These are phyloP conservation scores for Apodemia zela DNA, from an alignment of 2,888 invertebrate species.

Conservation along the genomic window DNA sequence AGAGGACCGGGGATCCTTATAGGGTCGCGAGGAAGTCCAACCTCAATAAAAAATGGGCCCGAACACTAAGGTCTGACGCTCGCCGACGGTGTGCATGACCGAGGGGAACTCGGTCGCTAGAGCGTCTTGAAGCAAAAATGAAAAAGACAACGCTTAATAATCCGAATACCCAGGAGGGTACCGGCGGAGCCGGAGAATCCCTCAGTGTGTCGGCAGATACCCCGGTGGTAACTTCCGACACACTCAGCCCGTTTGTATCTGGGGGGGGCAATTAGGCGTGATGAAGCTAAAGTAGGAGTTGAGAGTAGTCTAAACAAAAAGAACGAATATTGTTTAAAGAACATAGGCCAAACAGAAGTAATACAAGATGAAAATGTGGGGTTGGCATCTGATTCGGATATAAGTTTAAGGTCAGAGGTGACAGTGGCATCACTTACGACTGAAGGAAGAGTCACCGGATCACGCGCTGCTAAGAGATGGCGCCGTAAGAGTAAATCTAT, in stretches of 20 bases:
- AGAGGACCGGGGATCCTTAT: no score
- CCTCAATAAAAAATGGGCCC: no score
- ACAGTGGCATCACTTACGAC: constrained; percentile 21
- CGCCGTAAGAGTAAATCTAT: not conserved
- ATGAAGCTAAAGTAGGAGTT: not conserved
- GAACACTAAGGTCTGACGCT: no score
- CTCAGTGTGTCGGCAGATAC: not conserved
- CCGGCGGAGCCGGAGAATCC: not conserved
- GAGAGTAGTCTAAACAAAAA: not conserved
- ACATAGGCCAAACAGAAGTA: no score
- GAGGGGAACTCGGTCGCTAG: no score
- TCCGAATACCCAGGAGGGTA: not conserved
- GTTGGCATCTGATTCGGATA: not conserved
- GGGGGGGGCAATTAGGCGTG: not conserved
- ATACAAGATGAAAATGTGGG: no score
- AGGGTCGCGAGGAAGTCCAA: no score
- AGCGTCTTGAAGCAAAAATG: no score
- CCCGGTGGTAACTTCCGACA: not conserved
- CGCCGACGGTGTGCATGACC: no score
- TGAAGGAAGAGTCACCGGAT: constrained; percentile 16
- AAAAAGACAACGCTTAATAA: no score
- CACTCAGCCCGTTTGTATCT: not conserved
- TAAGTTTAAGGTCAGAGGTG: constrained; percentile 10
- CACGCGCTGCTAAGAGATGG: constrained; percentile 23
- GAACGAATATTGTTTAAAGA: not conserved